phyloP scores from a whole-genome alignment of 2,797 vertebrate genomes.

The Cossypha caffra region DNA sequence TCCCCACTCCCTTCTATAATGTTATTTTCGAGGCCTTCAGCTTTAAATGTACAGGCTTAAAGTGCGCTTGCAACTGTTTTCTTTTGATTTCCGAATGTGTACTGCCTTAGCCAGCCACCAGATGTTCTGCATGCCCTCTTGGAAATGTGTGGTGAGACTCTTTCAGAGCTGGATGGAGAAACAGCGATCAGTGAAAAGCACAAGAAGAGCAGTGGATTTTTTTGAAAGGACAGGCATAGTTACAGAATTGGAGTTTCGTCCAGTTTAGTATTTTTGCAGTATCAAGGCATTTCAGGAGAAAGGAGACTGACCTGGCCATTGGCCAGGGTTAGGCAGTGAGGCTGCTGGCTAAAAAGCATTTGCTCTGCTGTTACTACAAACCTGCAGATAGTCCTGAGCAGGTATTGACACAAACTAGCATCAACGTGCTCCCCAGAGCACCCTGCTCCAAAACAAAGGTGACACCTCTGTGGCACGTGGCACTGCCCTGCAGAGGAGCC shows the following conservation, averaged over 20 bases:
- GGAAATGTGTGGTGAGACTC: slow-evolving; percentile 73
- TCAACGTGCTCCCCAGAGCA: background rate
- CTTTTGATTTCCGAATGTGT: slow-evolving; percentile 80
- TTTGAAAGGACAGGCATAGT: background rate
- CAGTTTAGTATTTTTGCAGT: background rate
- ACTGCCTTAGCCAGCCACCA: slow-evolving; percentile 86
- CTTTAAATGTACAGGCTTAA: slow-evolving; percentile 81
- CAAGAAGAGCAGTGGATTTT: slow-evolving; percentile 34
- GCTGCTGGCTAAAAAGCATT: background rate
- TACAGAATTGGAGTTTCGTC: slow-evolving; percentile 18
- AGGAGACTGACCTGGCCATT: background rate
- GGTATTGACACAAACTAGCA: background rate
- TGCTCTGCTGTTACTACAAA: background rate
- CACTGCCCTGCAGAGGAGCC: background rate
- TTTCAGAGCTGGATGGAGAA: slow-evolving; percentile 58
- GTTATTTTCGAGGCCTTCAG: slow-evolving; percentile 79
- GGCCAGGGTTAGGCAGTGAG: background rate
- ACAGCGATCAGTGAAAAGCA: slow-evolving; percentile 53
- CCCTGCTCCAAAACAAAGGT: background rate
- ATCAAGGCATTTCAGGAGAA: slow-evolving; percentile 8
- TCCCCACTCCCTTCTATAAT: background rate
- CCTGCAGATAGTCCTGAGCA: background rate
- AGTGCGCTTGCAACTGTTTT: slow-evolving; percentile 79
- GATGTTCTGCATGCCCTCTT: slow-evolving; percentile 79
- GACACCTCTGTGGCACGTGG: background rate